phyloP scores from a whole-genome alignment of 2,797 vertebrate genomes.

The Nannoperca obscura region DNA sequence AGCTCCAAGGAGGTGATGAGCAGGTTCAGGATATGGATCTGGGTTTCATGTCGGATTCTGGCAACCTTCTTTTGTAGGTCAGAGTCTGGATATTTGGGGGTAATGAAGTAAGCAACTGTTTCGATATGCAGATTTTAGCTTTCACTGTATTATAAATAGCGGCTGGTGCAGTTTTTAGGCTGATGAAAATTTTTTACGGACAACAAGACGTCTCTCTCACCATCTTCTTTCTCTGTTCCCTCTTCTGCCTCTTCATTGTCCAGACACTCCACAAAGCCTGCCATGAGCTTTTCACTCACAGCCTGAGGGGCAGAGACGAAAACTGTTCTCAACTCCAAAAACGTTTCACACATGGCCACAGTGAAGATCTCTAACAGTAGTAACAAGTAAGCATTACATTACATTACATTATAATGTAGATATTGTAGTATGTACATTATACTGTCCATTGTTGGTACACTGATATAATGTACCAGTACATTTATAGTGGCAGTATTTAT shows the following conservation, averaged over 20 bases:
- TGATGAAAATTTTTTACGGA: not conserved
- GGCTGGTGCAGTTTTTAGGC: not conserved
- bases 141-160: not conserved
- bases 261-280: slow-evolving; percentile 97
- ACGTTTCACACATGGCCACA: not conserved
- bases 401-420: not conserved
- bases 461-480: not conserved
- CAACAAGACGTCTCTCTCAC: slow-evolving; percentile 74
- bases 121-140: not conserved
- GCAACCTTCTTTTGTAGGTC: slow-evolving; percentile 88
- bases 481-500: not conserved
- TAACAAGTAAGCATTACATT: not conserved
- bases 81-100: slow-evolving; percentile 78
- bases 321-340: not conserved
- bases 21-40: slow-evolving; percentile 96
- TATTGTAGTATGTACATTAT: not conserved
- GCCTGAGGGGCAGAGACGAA: slow-evolving; percentile 74
- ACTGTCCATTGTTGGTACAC: not conserved
- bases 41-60: slow-evolving; percentile 92
- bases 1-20: slow-evolving; percentile 96
- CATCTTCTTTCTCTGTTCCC: slow-evolving; percentile 88
- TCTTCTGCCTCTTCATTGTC: slow-evolving; percentile 96
- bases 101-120: not conserved
- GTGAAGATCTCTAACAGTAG: not conserved
- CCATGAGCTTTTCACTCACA: slow-evolving; percentile 95